phyloP scores from a whole-genome alignment of 2,888 invertebrate genomes.

The Cenopis cana region DNA sequence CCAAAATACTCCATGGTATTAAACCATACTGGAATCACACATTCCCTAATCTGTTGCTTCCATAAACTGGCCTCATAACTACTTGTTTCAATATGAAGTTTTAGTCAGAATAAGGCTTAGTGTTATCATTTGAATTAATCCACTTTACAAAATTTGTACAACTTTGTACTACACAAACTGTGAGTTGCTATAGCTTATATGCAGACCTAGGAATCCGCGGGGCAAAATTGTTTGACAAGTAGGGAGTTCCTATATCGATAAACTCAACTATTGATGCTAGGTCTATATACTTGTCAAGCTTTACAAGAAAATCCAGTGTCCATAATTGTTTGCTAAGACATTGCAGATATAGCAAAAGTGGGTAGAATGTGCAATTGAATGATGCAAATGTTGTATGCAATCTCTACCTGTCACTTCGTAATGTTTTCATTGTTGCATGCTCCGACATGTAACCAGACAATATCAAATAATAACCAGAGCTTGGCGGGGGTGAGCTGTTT shows the following conservation, averaged over 20 bases:
- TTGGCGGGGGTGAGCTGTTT: too few species aligned
- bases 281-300: too few species aligned
- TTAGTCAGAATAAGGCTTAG: not conserved
- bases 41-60: not conserved
- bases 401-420: not conserved
- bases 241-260: too few species aligned
- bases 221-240: too few species aligned
- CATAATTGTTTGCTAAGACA: slow-evolving; percentile 4
- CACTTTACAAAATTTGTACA: too few species aligned
- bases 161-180: too few species aligned
- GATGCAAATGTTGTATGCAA: slow-evolving; percentile 23
- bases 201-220: too few species aligned
- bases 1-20: not conserved
- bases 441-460: too few species aligned
- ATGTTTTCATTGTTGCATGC: not conserved
- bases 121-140: too few species aligned
- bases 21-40: not conserved
- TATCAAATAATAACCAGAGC: too few species aligned
- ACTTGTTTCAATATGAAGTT: not conserved
- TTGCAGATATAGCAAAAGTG: slow-evolving; percentile 21
- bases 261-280: too few species aligned
- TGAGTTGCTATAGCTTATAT: too few species aligned
- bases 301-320: slow-evolving; percentile 24
- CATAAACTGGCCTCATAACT: not conserved
- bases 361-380: slow-evolving; percentile 28